Conservation (phyloP, 2,797 vertebrate genomes). For the Enteromius mattozi region DNA sequence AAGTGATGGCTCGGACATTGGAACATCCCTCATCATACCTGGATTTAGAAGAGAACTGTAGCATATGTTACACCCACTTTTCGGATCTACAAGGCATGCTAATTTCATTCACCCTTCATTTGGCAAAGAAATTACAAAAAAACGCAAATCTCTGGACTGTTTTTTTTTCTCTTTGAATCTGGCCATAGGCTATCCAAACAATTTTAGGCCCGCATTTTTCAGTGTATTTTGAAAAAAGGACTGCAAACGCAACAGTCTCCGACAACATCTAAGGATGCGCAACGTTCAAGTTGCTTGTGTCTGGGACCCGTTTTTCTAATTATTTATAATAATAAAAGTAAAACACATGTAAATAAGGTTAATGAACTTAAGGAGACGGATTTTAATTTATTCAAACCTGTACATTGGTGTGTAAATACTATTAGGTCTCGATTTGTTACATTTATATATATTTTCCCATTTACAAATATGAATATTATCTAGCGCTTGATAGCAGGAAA, state of each 20-base stretch:
- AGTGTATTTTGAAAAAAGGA: slow-evolving; percentile 42
- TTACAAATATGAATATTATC: slow-evolving; percentile 81
- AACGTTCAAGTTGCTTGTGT: slow-evolving; percentile 22
- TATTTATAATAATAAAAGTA: slow-evolving; percentile 83
- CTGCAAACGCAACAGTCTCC: slow-evolving; percentile 30
- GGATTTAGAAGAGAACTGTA: not conserved
- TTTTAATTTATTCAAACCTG: slow-evolving; percentile 89
- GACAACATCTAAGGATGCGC: slow-evolving; percentile 13
- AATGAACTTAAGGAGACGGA: slow-evolving; percentile 82
- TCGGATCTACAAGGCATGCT: slow-evolving; percentile 14
- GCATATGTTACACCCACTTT: not conserved
- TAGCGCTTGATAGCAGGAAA: slow-evolving; percentile 79
- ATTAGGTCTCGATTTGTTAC: slow-evolving; percentile 83
- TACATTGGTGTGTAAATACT: slow-evolving; percentile 88
- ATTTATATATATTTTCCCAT: slow-evolving; percentile 79
- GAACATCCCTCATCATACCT: slow-evolving; percentile 5
- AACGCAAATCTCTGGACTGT: not conserved
- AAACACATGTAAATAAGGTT: slow-evolving; percentile 86
- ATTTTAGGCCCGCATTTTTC: not conserved
- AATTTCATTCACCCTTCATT: slow-evolving; percentile 1
- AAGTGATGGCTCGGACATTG: not conserved
- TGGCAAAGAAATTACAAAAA: not conserved
- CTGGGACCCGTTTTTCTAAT: slow-evolving; percentile 66
- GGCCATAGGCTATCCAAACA: not conserved
- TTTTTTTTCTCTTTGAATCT: not conserved